These are phyloP conservation scores for Avahi laniger DNA, from an alignment of 2,797 vertebrate species.

Conservation along the genomic window DNA sequence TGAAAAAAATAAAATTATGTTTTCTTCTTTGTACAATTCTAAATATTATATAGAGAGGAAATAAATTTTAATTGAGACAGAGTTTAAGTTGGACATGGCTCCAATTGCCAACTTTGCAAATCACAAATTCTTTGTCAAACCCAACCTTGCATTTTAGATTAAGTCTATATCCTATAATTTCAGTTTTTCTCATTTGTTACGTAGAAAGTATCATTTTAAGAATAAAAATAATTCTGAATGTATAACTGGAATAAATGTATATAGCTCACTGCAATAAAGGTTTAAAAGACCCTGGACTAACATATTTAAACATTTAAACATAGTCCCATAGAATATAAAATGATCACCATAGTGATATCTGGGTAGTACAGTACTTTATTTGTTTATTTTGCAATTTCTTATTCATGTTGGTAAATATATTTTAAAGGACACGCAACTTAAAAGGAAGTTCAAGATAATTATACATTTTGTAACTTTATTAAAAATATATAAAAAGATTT, in stretches of 20 bases:
- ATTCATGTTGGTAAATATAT: not conserved
- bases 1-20: not conserved
- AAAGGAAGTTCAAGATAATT: not conserved
- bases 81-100: not conserved
- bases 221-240: not conserved
- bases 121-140: not conserved
- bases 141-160: not conserved
- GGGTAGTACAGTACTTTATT: not conserved
- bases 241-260: not conserved
- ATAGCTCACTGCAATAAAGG: not conserved
- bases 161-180: not conserved
- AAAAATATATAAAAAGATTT: not conserved
- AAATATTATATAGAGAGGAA: not conserved
- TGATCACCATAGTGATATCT: not conserved
- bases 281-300: not conserved
- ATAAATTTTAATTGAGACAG: constrained; percentile 1
- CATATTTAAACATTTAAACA: not conserved
- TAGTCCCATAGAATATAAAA: not conserved
- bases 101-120: not conserved
- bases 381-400: not conserved
- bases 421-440: not conserved
- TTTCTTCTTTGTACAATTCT: not conserved
- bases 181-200: not conserved
- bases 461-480: not conserved
- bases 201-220: not conserved